Percentiles rank a stretch among this genome's conserved stretches.
These are phyloP conservation scores for Penaeus chinensis DNA, from an alignment of 1,140 invertebrate species.

Conservation along the genomic window DNA sequence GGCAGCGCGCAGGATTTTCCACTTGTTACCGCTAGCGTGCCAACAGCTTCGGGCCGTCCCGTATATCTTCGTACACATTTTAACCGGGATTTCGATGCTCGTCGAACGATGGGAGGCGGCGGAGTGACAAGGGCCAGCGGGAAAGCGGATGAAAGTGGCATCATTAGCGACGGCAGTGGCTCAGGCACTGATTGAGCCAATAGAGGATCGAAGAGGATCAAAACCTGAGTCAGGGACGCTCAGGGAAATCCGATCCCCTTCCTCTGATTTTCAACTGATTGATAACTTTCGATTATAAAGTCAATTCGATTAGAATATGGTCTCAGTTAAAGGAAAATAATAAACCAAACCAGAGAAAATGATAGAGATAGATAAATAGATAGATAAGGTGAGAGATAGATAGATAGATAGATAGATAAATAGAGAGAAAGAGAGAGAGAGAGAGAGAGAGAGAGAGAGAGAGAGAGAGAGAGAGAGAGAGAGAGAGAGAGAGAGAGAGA, in stretches of 20 bases:
- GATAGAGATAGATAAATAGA: background rate
- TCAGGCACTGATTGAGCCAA: slow-evolving; percentile 59
- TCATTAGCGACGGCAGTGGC: slow-evolving; percentile 57
- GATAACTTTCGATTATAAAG: slow-evolving; percentile 51
- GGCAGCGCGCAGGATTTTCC: slow-evolving; percentile 47
- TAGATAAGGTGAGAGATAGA: slow-evolving; percentile 35
- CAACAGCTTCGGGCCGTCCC: background rate
- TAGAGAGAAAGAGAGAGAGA: background rate
- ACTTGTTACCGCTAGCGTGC: slow-evolving; percentile 39
- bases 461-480: too few relatives aligned
- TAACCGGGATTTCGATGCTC: background rate
- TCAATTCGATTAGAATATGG: background rate
- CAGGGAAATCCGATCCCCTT: slow-evolving; percentile 48
- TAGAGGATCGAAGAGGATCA: slow-evolving; percentile 60
- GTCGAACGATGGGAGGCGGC: slow-evolving; percentile 7
- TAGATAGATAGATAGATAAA: slow-evolving; percentile 23
- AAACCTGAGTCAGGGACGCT: slow-evolving; percentile 58
- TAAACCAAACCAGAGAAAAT: background rate
- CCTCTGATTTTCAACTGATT: slow-evolving; percentile 54
- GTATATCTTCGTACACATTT: slow-evolving; percentile 8
- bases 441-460: background rate
- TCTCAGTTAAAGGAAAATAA: background rate
- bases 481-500: too few relatives aligned
- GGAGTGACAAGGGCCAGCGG: background rate
- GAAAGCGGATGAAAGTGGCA: slow-evolving; percentile 57